These are phyloP conservation scores for Dendrolimus pini DNA, from an alignment of 2,888 invertebrate genomes.

Conservation along the genomic window DNA sequence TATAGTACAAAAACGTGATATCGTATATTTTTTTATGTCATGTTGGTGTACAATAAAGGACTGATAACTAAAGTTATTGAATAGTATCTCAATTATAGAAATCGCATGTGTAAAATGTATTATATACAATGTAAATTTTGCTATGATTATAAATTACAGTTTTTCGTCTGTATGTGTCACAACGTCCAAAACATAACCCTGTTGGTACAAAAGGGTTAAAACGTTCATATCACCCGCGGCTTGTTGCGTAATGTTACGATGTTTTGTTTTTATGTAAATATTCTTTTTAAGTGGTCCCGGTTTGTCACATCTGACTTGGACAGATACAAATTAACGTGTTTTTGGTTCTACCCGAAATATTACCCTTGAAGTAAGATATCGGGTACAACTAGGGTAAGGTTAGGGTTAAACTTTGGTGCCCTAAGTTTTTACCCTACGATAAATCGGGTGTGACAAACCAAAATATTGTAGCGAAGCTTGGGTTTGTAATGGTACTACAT, in stretches of 20 bases:
- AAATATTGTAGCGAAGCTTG: constrained; percentile 18
- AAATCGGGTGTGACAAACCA: background rate
- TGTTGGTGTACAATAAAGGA: too few species aligned
- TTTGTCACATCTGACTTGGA: background rate
- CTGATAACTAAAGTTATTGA: too few species aligned
- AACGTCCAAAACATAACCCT: constrained; percentile 53
- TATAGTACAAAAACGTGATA: too few species aligned
- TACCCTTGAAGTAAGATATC: too few species aligned
- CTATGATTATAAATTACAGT: constrained; percentile 8
- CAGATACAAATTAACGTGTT: too few species aligned
- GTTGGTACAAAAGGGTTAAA: constrained; percentile 53
- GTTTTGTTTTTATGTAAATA: constrained; percentile 48
- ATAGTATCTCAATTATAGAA: too few species aligned
- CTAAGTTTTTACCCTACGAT: background rate
- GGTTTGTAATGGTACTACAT: constrained; percentile 34
- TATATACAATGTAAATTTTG: background rate
- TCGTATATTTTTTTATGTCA: too few species aligned
- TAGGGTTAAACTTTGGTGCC: too few species aligned
- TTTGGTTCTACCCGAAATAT: too few species aligned
- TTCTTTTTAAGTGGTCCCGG: constrained; percentile 22
- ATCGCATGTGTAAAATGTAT: too few species aligned
- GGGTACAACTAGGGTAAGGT: too few species aligned
- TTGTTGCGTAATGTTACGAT: constrained; percentile 36
- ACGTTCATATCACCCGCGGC: constrained; percentile 55
- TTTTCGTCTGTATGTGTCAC: constrained; percentile 26